Evolutionary conservation across 1,140 invertebrate genomes (phyloP).

Genomic region (Wiebesia pumilae): DNA sequence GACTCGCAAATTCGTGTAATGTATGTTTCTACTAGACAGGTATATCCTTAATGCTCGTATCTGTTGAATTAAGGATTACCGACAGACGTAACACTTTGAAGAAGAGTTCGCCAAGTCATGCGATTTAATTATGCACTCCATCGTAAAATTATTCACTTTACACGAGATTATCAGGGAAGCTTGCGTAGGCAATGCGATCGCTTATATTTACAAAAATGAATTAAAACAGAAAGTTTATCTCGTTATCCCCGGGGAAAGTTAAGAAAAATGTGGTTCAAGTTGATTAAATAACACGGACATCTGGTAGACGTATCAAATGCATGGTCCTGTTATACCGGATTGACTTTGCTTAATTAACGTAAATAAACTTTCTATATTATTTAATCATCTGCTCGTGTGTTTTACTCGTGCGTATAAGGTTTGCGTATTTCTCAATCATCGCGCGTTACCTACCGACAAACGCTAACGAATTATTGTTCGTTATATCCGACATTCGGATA

Average conservation of each 20-base stretch:
- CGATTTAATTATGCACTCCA: neutral
- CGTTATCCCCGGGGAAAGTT: slow-evolving; percentile 8
- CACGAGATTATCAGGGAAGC: neutral
- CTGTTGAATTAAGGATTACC: no score
- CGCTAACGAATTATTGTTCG: no score
- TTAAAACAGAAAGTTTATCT: slow-evolving; percentile 26
- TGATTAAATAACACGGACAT: slow-evolving; percentile 35
- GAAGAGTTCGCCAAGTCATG: no score
- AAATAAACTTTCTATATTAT: slow-evolving; percentile 28
- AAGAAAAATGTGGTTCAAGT: slow-evolving; percentile 7
- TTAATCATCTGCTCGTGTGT: neutral
- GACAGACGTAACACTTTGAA: no score
- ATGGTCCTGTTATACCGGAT: neutral
- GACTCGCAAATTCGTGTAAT: no score
- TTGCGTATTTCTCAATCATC: no score
- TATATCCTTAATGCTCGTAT: no score
- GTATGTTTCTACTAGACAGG: no score
- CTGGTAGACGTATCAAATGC: neutral
- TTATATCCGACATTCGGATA: no score
- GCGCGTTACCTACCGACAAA: no score
- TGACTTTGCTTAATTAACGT: slow-evolving; percentile 16
- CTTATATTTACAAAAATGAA: neutral
- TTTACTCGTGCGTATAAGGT: neutral
- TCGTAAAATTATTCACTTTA: neutral
- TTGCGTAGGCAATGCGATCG: neutral